A percentile compares a stretch with the other conserved stretches of the same genome.
phyloP scores from a whole-genome alignment of 2,113 vertebrate species.

The Nothoprocta perdicaria region DNA sequence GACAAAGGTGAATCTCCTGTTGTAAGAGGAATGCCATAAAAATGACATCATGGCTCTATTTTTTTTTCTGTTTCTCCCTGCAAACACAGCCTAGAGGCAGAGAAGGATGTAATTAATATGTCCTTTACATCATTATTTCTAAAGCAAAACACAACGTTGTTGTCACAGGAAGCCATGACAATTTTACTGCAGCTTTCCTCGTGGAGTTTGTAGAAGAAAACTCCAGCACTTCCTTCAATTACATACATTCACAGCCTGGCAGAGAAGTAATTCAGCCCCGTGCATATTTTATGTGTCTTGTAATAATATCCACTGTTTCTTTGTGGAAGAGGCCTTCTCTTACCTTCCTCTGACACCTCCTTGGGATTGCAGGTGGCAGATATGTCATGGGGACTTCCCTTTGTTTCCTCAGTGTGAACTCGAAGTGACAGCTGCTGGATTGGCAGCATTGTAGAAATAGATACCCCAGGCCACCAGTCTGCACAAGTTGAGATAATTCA shows the following conservation, averaged over 20 bases:
- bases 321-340: background rate
- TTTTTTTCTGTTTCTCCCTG: background rate
- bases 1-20: background rate
- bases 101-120: background rate
- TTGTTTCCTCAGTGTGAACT: slow-evolving; percentile 3
- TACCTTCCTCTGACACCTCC: slow-evolving; percentile 5
- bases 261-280: background rate
- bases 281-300: background rate
- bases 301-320: background rate
- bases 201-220: background rate
- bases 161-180: background rate
- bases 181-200: background rate
- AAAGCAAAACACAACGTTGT: background rate
- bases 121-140: background rate
- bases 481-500: background rate
- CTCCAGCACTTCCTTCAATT: background rate
- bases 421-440: slow-evolving; percentile 37
- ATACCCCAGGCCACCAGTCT: background rate
- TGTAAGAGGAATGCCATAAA: background rate
- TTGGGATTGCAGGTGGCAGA: slow-evolving; percentile 39
- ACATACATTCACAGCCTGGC: background rate
- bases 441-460: background rate
- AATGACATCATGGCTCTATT: background rate
- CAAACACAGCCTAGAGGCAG: background rate
- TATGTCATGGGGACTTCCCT: background rate